Conservation (phyloP, 2,888 invertebrate species). For the Lamproptera curius region DNA sequence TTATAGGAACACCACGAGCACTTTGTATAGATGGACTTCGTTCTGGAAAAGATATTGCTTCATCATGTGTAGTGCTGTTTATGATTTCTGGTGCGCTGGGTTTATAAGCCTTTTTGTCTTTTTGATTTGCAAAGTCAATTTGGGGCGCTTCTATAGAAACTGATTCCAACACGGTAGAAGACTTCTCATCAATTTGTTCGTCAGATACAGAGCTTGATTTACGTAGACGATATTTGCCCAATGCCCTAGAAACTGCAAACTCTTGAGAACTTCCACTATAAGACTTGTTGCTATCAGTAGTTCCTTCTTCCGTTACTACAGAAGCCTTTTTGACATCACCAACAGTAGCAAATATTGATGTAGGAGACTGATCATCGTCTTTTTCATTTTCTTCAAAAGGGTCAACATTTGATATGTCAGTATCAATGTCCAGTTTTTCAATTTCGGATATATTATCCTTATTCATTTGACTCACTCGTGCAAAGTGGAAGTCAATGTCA, state of each 20-base stretch:
- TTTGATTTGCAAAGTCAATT: conserved; percentile 42
- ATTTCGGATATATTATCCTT: conserved; percentile 68
- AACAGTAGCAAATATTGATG: conserved; percentile 84
- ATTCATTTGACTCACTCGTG: conserved; percentile 74
- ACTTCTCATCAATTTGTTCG: conserved; percentile 79
- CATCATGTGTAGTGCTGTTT: conserved; percentile 64
- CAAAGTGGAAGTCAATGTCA: conserved; percentile 74
- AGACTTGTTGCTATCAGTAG: conserved; percentile 73
- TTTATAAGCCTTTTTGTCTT: conserved; percentile 51
- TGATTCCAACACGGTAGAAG: conserved; percentile 53
- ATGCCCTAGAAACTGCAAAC: conserved; percentile 89
- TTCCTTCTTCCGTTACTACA: conserved; percentile 78
- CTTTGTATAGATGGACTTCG: conserved; percentile 83
- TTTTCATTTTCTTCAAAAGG: conserved; percentile 80
- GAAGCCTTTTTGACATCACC: conserved; percentile 84
- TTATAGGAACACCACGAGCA: conserved; percentile 75
- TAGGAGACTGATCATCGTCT: conserved; percentile 80
- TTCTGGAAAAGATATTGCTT: conserved; percentile 72
- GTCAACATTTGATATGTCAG: conserved; percentile 78
- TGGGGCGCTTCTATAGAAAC: conserved; percentile 41
- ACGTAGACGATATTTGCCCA: conserved; percentile 87
- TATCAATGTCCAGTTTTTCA: conserved; percentile 76
- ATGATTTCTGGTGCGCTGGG: conserved; percentile 61
- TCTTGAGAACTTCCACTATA: conserved; percentile 86
- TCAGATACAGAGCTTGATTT: conserved; percentile 85